Evolutionary conservation across 1,140 invertebrate species (phyloP).

Genomic region (Agrilus planipennis): DNA sequence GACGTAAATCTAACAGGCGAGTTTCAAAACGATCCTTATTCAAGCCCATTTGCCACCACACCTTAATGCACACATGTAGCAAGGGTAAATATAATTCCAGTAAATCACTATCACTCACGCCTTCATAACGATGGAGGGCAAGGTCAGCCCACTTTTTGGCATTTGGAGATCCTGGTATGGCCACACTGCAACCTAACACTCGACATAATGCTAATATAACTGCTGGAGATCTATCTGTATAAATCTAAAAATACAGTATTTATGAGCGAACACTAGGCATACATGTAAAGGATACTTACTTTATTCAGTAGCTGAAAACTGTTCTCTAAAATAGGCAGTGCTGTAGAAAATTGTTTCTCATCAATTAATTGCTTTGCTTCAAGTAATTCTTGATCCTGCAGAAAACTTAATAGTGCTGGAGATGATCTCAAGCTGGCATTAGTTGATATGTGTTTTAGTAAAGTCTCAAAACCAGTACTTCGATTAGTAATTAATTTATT

Average conservation of each 20-base stretch:
- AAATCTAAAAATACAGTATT: slow-evolving; percentile 40
- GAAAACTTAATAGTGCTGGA: slow-evolving; percentile 48
- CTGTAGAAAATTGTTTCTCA: slow-evolving; percentile 48
- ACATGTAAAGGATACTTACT: slow-evolving; percentile 28
- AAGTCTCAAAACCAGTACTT: slow-evolving; percentile 56
- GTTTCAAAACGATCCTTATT: slow-evolving; percentile 48
- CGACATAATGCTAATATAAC: slow-evolving; percentile 59
- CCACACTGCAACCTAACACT: slow-evolving; percentile 48
- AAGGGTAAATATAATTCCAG: slow-evolving; percentile 56
- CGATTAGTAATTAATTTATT: slow-evolving; percentile 54
- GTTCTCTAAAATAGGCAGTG: slow-evolving; percentile 53
- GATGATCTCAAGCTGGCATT: slow-evolving; percentile 47
- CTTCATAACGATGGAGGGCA: slow-evolving; percentile 51
- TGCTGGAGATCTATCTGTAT: slow-evolving; percentile 53
- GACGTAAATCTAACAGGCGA: slow-evolving; percentile 44
- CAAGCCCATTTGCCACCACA: slow-evolving; percentile 52
- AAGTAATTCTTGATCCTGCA: slow-evolving; percentile 52
- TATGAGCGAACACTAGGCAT: background rate
- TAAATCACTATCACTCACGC: slow-evolving; percentile 51
- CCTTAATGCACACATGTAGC: slow-evolving; percentile 50
- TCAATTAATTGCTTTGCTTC: slow-evolving; percentile 48
- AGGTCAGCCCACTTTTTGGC: slow-evolving; percentile 57
- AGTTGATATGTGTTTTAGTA: slow-evolving; percentile 47
- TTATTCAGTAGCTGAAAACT: slow-evolving; percentile 61
- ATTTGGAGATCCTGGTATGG: slow-evolving; percentile 39